These are phyloP conservation scores for Phoenicopterus ruber DNA, from an alignment of 2,113 vertebrate genomes.

Conservation along the genomic window DNA sequence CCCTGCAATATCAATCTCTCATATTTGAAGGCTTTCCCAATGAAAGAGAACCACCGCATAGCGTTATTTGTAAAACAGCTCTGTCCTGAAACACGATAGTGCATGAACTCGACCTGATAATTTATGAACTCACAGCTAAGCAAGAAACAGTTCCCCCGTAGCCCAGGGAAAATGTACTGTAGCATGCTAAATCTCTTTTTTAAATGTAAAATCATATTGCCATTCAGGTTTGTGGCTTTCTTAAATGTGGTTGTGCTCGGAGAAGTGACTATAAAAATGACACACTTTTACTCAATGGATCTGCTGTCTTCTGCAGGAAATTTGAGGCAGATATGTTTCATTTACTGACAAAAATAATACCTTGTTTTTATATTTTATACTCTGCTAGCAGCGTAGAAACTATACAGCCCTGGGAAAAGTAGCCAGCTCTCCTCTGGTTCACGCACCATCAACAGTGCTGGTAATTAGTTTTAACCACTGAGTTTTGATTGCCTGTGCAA, in stretches of 20 bases:
- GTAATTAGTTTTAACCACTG: constrained; percentile 46
- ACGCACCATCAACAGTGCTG: neutral
- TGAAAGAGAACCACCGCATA: neutral
- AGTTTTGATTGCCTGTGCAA: constrained; percentile 11
- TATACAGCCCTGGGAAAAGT: constrained; percentile 5
- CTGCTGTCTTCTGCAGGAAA: constrained; percentile 56
- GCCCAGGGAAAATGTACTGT: constrained; percentile 8
- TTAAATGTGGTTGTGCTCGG: neutral
- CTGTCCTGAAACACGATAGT: constrained; percentile 31
- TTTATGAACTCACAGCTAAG: constrained; percentile 54
- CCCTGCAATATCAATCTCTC: neutral
- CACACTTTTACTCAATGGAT: constrained; percentile 47
- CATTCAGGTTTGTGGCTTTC: constrained; percentile 34
- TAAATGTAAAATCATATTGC: constrained; percentile 37
- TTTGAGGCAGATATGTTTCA: constrained; percentile 60
- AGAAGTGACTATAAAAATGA: constrained; percentile 26
- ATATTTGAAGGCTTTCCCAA: neutral
- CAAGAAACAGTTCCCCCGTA: constrained; percentile 22
- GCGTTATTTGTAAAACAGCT: constrained; percentile 46
- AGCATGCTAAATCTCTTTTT: constrained; percentile 46
- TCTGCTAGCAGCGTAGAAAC: neutral
- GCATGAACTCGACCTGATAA: constrained; percentile 15
- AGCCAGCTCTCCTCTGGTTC: constrained; percentile 10
- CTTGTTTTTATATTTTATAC: constrained; percentile 43
- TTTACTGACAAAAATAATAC: constrained; percentile 56